A percentile compares a stretch with the other conserved stretches of the same genome.
Conservation (phyloP, 1,140 invertebrate species). For the Aporrectodea caliginosa region DNA sequence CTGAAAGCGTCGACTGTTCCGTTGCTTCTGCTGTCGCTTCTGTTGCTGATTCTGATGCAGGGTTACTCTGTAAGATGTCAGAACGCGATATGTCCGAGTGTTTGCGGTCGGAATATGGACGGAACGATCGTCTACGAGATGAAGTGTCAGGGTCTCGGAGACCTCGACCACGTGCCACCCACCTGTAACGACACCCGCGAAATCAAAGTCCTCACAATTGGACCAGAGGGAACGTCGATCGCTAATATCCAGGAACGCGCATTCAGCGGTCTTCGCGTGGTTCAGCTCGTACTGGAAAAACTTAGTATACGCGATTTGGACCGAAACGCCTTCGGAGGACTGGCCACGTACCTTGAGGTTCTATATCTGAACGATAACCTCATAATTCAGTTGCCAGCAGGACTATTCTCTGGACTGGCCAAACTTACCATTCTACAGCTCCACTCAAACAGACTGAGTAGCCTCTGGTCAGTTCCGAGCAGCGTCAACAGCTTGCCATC, state of each 20-base stretch:
- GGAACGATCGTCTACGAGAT: background rate
- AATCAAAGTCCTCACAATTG: background rate
- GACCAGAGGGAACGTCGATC: background rate
- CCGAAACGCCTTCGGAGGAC: background rate
- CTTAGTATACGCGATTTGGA: background rate
- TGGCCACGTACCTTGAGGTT: background rate
- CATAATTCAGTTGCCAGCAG: background rate
- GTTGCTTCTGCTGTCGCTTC: too few species aligned
- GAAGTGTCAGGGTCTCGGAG: background rate
- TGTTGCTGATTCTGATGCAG: too few species aligned
- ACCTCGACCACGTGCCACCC: background rate
- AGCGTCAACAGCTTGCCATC: background rate
- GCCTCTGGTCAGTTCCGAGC: background rate
- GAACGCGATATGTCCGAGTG: too few species aligned
- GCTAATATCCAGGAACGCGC: background rate
- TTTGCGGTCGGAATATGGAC: too few species aligned
- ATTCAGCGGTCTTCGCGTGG: background rate
- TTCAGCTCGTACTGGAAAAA: background rate
- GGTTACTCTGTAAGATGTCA: too few species aligned
- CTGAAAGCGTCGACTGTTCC: too few species aligned
- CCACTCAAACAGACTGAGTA: background rate
- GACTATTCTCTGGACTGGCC: background rate
- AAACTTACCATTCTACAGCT: background rate
- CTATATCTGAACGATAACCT: background rate
- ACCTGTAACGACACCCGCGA: background rate